phyloP scores from a whole-genome alignment of 2,113 vertebrate genomes.

The Delphinapterus leucas region DNA sequence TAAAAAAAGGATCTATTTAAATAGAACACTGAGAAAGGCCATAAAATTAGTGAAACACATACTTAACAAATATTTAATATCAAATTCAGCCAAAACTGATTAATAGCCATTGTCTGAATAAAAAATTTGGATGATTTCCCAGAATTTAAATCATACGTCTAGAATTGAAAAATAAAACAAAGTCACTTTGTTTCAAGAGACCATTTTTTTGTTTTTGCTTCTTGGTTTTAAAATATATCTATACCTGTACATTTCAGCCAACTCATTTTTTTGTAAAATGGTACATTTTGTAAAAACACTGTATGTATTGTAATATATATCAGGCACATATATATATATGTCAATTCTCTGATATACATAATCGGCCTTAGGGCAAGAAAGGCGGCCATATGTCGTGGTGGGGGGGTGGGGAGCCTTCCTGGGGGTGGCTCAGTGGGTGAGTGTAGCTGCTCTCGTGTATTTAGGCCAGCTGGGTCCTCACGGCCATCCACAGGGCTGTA shows the following conservation, averaged over 20 bases:
- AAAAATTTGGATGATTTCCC: conserved; percentile 20
- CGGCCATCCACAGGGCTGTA: too few relatives aligned
- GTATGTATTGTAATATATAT: not conserved
- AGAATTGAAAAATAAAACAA: conserved; percentile 43
- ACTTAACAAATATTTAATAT: conserved; percentile 14
- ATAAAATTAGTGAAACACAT: not conserved
- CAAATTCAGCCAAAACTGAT: conserved; percentile 2
- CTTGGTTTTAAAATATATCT: not conserved
- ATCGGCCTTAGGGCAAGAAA: too few relatives aligned
- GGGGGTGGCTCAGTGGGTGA: not conserved
- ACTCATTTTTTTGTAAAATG: not conserved
- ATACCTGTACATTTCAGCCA: not conserved
- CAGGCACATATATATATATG: not conserved
- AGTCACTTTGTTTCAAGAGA: conserved; percentile 14
- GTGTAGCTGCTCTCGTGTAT: too few relatives aligned
- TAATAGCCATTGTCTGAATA: conserved; percentile 26
- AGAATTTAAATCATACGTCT: conserved; percentile 5
- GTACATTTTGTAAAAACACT: not conserved
- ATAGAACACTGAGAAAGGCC: not conserved
- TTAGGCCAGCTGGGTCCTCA: not conserved
- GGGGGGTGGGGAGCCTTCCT: accelerated
- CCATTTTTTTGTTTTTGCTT: not conserved
- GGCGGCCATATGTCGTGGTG: not conserved
- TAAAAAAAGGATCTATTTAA: not conserved
- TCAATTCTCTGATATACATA: not conserved